Percentiles rank a stretch among this genome's conserved stretches.
Conservation (phyloP, 2,888 invertebrate species). For the Tribolium freemani region DNA sequence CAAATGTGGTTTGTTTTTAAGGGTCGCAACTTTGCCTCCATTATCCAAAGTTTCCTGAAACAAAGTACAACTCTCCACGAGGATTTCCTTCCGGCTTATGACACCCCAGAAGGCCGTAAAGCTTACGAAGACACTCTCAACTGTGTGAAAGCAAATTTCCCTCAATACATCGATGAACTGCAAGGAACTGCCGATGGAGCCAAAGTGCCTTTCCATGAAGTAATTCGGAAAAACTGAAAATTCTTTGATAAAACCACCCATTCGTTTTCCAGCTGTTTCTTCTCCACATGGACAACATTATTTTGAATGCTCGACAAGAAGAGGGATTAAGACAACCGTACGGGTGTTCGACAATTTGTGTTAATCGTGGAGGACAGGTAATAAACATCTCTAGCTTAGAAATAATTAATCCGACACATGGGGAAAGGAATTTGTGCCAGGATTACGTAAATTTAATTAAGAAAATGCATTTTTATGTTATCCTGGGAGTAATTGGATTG, state of each 20-base stretch:
- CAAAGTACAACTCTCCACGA: slow-evolving; percentile 75
- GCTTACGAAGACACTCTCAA: slow-evolving; percentile 83
- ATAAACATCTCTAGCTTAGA: slow-evolving; percentile 4
- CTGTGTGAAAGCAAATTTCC: slow-evolving; percentile 78
- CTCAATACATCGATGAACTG: slow-evolving; percentile 86
- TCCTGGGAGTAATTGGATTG: slow-evolving; percentile 4
- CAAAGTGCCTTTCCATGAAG: slow-evolving; percentile 86
- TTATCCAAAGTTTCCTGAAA: slow-evolving; percentile 80
- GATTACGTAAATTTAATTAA: slow-evolving; percentile 21
- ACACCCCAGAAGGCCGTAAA: slow-evolving; percentile 77
- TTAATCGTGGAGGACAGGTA: slow-evolving; percentile 69
- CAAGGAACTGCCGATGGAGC: slow-evolving; percentile 91
- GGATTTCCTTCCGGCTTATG: slow-evolving; percentile 79
- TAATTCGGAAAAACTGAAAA: slow-evolving; percentile 61
- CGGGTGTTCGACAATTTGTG: slow-evolving; percentile 84
- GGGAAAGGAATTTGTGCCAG: neutral
- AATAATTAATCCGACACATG: neutral
- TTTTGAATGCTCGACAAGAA: slow-evolving; percentile 73
- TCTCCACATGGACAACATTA: slow-evolving; percentile 87
- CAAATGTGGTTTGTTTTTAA: slow-evolving; percentile 70
- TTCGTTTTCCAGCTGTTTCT: slow-evolving; percentile 79
- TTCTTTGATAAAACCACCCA: neutral
- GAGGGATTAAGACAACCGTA: slow-evolving; percentile 71
- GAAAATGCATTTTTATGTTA: slow-evolving; percentile 19
- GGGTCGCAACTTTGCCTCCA: slow-evolving; percentile 83